Evolutionary conservation across 2,888 invertebrate species (phyloP).

Genomic region (Sarcophaga variegata): DNA sequence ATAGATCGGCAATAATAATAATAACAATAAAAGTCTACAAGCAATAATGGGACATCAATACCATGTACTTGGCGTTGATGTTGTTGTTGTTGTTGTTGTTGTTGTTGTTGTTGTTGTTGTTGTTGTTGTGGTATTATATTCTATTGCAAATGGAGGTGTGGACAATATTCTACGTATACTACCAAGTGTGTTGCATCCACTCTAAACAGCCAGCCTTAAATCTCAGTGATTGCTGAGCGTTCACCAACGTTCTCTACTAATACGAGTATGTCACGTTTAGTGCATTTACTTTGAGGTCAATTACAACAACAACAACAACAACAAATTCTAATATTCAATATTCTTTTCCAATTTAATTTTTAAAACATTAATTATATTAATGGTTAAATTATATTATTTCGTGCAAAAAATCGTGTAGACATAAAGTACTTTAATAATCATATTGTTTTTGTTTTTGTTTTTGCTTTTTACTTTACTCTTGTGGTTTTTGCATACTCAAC

Average conservation of each 20-base stretch:
- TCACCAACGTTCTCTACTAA: slow-evolving; percentile 56
- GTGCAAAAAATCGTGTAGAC: slow-evolving; percentile 63
- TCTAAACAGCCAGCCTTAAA: slow-evolving; percentile 2
- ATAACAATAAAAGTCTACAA: not conserved
- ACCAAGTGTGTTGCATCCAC: slow-evolving; percentile 32
- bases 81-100: not conserved
- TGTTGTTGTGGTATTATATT: not conserved
- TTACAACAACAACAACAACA: slow-evolving; percentile 31
- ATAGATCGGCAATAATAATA: not conserved
- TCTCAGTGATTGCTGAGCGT: not conserved
- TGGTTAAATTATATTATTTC: slow-evolving; percentile 68
- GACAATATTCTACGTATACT: slow-evolving; percentile 28
- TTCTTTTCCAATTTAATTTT: slow-evolving; percentile 14
- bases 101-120: not conserved
- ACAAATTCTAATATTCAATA: slow-evolving; percentile 29
- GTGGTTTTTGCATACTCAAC: slow-evolving; percentile 26
- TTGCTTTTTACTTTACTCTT: not conserved
- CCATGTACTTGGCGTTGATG: not conserved
- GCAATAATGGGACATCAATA: slow-evolving; percentile 51
- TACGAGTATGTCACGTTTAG: slow-evolving; percentile 63
- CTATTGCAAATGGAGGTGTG: slow-evolving; percentile 53
- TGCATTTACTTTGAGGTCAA: slow-evolving; percentile 67
- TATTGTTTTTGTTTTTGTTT: not conserved
- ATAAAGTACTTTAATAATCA: slow-evolving; percentile 44
- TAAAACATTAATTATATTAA: slow-evolving; percentile 68